Evolutionary conservation across 1,140 invertebrate genomes (phyloP), one percentile per base, ranked within the genome.

Genomic region (Diplogasteroides magnus): DNA sequence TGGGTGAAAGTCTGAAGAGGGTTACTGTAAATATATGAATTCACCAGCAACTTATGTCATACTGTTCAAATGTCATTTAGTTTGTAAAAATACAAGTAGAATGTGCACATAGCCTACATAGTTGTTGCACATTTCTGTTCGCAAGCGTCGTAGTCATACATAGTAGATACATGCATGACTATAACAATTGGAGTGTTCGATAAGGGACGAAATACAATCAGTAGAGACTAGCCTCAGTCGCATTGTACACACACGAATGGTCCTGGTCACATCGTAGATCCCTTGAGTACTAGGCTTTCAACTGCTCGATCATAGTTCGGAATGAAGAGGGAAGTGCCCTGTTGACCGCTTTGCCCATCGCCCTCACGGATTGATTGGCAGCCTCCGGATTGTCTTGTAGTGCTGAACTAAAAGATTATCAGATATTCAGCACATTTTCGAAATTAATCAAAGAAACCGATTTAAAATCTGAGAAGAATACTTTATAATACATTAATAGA

Each of bases 211-310:
- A n/a, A n/a, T n/a, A n/a, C n/a, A n/a, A n/a, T n/a, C n/a, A n/a
- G n/a, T n/a, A n/a, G 37, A 19, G 37, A 19, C 37, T 48, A 6
- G 19, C 37, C 57, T 76, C 72, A n/a, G 57, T 0, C 15, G 31
- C 61, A n/a, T 56, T 32, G 71, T 76, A 77, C 3, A 77, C 63
- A 66, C 76, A 77, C 6, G 72, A 75, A 62, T 77, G 31, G 23
- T 68, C 55, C 31, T 77, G 76, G 15, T 74, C 73, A 63, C 76
- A 77, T 6, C 32, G 3, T 15, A 19, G 48, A 28, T 31, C 55
- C 31, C 56, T 75, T 58, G 25, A 25, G 59, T 59, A 73, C 2
- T 74, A 13, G 28, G 61, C 28, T 56, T 71, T 55, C 15, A 76
- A 48, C 28, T 62, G 26, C 19, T 60, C 19, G n/a, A 75, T 25